Conservation (phyloP, 2,888 invertebrate genomes). For the Exephanes ischioxanthus region DNA sequence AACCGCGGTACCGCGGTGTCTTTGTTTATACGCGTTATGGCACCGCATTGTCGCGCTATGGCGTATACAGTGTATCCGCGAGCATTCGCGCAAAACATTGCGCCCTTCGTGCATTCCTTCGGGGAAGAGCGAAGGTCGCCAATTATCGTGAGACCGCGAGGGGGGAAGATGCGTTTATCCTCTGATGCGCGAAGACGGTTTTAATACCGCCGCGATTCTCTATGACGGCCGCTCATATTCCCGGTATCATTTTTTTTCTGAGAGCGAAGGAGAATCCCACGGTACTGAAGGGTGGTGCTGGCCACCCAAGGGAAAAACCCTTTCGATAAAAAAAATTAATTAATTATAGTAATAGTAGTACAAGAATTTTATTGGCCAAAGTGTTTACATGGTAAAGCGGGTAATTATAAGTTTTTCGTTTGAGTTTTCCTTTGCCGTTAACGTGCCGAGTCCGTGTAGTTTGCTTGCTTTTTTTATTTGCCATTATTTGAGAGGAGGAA, state of each 20-base stretch:
- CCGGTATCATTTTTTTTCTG: constrained; percentile 30
- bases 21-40: constrained; percentile 7
- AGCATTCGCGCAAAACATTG: constrained; percentile 72
- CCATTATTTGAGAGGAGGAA: no score
- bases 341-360: no score
- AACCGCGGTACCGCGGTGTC: background rate
- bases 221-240: constrained; percentile 79
- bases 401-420: no score
- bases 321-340: background rate
- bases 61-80: constrained; percentile 31
- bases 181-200: constrained; percentile 76
- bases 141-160: constrained; percentile 77
- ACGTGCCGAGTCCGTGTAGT: no score
- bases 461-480: no score
- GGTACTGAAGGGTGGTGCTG: background rate
- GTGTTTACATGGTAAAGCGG: no score
- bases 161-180: constrained; percentile 66
- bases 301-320: background rate
- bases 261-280: constrained; percentile 44
- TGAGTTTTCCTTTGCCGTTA: no score
- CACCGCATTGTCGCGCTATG: constrained; percentile 52
- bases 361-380: no score
- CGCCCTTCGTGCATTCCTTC: constrained; percentile 80
- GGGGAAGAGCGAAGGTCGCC: constrained; percentile 83
- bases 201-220: constrained; percentile 74